Evolutionary conservation across 1,140 invertebrate species (phyloP), one percentile per base, ranked within the genome.

Genomic region (Cherax destructor): DNA sequence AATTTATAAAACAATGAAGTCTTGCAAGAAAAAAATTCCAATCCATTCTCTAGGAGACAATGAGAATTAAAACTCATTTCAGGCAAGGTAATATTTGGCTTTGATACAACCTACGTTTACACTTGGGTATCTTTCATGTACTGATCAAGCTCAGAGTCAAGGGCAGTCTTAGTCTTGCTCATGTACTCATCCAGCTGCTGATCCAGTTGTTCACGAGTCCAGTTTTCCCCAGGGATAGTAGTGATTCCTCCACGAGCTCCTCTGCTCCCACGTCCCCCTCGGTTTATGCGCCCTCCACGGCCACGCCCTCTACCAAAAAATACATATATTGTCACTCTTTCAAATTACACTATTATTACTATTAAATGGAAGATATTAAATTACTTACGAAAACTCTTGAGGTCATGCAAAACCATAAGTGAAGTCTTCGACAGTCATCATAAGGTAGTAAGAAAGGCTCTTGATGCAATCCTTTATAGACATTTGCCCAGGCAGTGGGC

Each of bases 131-230:
- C 88, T 49, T 91, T 91, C 88, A 91, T 91, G 74, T 84, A 85
- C 56, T 84, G 69, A 52, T 89, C 87, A 24, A 89, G 80, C 49
- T 89, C 87, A 18, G 79, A 74, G 78, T 91, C 88, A 6, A 91
- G 74, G 41, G 72, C 88, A 72, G 16, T 91, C 74, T 91, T 91
- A 16, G 83, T 84, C 47, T 91, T 91, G 83, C 88, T 91, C 88
- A 91, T 91, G 83, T 91, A 91, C 74, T 91, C 88, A 30, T 91
- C 88, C 52, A 91, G 83, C 74, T 91, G 88, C 74, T 91, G 88
- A 30, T 91, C 88, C 2, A 91, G 76, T 76, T 91, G 72, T 21
- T 91, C 88, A 6, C 88, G 88, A 30, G 88, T 91, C 5, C 56
- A 52, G 30, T 77, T 69, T 7, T 76, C 41, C 6, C 24, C 21